phyloP scores from a whole-genome alignment of 2,888 invertebrate genomes.

The Leptogaster cylindrica region DNA sequence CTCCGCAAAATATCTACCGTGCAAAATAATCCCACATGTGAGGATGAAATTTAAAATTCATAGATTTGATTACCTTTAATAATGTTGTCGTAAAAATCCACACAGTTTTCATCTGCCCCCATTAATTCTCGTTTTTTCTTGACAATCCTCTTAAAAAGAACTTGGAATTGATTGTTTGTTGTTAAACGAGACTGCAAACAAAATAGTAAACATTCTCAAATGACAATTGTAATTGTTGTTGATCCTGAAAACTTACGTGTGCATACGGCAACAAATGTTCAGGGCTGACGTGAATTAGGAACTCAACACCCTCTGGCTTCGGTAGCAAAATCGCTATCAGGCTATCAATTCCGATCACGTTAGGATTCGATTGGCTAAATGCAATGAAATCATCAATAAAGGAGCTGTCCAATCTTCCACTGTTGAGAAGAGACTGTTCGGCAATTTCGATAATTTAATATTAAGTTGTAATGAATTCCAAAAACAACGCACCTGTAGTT shows the following conservation, averaged over 20 bases:
- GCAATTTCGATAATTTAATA: too few relatives aligned
- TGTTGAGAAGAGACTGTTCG: constrained; percentile 68
- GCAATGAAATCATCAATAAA: constrained; percentile 68
- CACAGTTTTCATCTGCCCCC: constrained; percentile 49
- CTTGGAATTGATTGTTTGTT: constrained; percentile 59
- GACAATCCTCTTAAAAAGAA: constrained; percentile 57
- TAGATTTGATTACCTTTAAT: constrained; percentile 38
- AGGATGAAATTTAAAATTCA: neutral
- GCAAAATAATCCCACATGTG: neutral
- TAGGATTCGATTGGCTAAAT: constrained; percentile 66
- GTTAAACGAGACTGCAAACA: constrained; percentile 56
- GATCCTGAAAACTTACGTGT: constrained; percentile 66
- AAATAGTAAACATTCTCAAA: constrained; percentile 14
- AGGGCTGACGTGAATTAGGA: constrained; percentile 68
- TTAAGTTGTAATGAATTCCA: too few relatives aligned
- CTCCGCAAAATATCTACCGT: constrained; percentile 57
- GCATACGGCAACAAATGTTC: constrained; percentile 70
- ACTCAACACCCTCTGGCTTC: constrained; percentile 64
- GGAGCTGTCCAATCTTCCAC: constrained; percentile 64
- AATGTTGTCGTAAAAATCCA: constrained; percentile 37
- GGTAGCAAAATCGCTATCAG: constrained; percentile 64
- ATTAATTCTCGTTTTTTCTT: constrained; percentile 57
- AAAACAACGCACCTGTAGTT: constrained; percentile 47
- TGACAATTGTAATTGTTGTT: neutral
- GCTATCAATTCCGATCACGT: constrained; percentile 65